Evolutionary conservation across 2,888 invertebrate species (phyloP).

Genomic region (Plutella xylostella): DNA sequence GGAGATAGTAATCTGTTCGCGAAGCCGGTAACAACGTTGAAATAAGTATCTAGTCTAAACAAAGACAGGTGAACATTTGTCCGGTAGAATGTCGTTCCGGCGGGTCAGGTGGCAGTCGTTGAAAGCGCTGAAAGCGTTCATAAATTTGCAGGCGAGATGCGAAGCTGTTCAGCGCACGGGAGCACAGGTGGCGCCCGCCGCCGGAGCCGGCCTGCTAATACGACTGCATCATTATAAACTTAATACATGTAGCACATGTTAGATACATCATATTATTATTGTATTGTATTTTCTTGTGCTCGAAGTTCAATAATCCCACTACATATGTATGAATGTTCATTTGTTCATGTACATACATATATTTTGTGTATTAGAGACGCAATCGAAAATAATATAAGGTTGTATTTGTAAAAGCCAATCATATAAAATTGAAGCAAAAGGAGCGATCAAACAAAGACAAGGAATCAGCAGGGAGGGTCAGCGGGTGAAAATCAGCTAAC

Average conservation of each 20-base stretch:
- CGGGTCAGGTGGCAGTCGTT: conserved; percentile 66
- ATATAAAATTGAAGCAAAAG: background rate
- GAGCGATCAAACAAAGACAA: background rate
- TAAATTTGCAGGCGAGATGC: conserved; percentile 53
- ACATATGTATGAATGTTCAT: too few relatives aligned
- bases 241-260: background rate
- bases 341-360: too few relatives aligned
- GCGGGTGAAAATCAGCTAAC: conserved; percentile 48
- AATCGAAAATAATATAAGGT: too few relatives aligned
- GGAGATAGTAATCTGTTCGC: too few relatives aligned
- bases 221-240: background rate
- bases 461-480: background rate
- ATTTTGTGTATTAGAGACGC: too few relatives aligned
- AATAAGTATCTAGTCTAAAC: conserved; percentile 50
- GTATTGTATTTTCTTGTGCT: too few relatives aligned
- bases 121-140: conserved; percentile 62
- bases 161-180: conserved; percentile 16
- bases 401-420: too few relatives aligned
- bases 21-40: conserved; percentile 22
- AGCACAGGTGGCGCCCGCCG: conserved; percentile 7
- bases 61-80: conserved; percentile 50
- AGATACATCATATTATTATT: too few relatives aligned
- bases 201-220: background rate
- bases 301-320: too few relatives aligned
- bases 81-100: conserved; percentile 47